Conservation (phyloP, 1,140 invertebrate species). For the Littorina saxatilis region DNA sequence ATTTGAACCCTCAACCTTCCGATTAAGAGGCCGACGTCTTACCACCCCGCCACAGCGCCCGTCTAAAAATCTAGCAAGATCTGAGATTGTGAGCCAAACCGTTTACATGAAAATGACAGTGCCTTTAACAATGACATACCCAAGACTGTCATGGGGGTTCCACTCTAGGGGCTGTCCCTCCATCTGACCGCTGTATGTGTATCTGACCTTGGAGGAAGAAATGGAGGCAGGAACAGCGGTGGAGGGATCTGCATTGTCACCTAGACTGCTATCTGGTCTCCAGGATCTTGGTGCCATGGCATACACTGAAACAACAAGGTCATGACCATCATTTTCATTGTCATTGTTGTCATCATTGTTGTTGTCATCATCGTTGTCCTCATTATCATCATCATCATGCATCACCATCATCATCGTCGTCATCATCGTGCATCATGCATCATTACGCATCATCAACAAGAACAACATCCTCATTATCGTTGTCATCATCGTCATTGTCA, state of each 20-base stretch:
- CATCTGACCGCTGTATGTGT: slow-evolving; percentile 45
- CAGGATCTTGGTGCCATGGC: slow-evolving; percentile 66
- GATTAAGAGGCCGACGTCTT: no score
- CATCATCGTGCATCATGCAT: background rate
- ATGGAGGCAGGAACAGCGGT: background rate
- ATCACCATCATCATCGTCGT: slow-evolving; percentile 12
- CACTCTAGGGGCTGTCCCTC: slow-evolving; percentile 27
- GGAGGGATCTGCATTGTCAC: slow-evolving; percentile 41
- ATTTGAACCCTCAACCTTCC: no score
- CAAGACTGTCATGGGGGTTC: slow-evolving; percentile 7
- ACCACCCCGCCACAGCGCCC: no score
- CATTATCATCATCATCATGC: no score
- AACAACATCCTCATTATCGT: background rate
- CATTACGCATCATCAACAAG: background rate
- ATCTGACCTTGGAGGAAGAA: slow-evolving; percentile 21
- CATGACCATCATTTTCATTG: background rate
- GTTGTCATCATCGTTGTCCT: no score
- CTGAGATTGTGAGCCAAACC: no score
- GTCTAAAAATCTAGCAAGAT: no score
- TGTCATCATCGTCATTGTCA: slow-evolving; percentile 12
- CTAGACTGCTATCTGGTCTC: slow-evolving; percentile 62
- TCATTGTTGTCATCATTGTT: background rate
- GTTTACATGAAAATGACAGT: no score
- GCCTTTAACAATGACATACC: no score
- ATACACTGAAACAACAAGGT: slow-evolving; percentile 54